Conservation (phyloP, 2,113 vertebrate species). For the Delphinus delphis region DNA sequence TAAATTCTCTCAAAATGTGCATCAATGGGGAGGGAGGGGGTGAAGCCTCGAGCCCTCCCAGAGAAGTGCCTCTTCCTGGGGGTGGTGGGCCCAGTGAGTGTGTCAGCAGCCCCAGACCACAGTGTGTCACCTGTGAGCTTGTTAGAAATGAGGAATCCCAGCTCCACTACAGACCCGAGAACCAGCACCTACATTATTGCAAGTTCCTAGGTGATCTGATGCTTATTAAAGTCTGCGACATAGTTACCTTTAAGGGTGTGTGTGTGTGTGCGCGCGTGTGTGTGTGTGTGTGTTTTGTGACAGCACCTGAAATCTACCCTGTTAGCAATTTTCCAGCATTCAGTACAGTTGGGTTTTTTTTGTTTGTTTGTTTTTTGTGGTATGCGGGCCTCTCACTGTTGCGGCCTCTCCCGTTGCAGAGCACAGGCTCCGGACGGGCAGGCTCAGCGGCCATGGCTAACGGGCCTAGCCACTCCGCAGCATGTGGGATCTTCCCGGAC, state of each 20-base stretch:
- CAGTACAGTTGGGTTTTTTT: not conserved
- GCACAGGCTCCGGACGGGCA: too few species aligned
- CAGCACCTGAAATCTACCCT: not conserved
- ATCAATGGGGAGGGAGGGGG: fast-evolving
- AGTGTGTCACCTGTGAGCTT: not conserved
- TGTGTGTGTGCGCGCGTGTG: too few species aligned
- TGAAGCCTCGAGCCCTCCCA: not conserved
- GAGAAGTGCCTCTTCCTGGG: not conserved
- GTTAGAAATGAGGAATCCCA: not conserved
- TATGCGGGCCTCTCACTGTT: too few species aligned
- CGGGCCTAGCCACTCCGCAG: fast-evolving
- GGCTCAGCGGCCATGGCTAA: too few species aligned
- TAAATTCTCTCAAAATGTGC: not conserved
- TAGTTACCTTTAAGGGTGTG: not conserved
- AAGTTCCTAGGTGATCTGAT: not conserved
- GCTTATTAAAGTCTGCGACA: not conserved
- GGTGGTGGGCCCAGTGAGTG: not conserved
- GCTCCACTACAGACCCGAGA: not conserved
- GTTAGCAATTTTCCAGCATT: not conserved
- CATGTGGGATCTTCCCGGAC: too few species aligned
- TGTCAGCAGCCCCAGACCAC: not conserved
- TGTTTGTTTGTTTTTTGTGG: too few species aligned
- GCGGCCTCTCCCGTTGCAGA: too few species aligned
- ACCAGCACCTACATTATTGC: not conserved
- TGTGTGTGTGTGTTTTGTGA: not conserved